Percentiles rank a stretch among this genome's conserved stretches.
Conservation (phyloP, 2,797 vertebrate genomes). For the Alouatta caraya region DNA sequence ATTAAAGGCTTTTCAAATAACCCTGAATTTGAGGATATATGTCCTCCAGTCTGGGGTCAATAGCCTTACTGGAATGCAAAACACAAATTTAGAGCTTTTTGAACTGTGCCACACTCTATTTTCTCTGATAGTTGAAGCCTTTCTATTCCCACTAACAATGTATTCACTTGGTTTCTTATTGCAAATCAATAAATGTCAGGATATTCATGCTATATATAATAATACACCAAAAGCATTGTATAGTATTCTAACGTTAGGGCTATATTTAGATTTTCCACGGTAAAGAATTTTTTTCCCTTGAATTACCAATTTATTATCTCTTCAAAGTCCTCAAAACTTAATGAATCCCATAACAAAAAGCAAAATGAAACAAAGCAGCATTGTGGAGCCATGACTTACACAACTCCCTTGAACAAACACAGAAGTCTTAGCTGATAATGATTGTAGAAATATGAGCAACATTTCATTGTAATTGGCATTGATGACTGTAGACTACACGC, state of each 20-base stretch:
- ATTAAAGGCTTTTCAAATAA: conserved; percentile 83
- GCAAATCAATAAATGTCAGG: conserved; percentile 74
- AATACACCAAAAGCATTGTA: conserved; percentile 67
- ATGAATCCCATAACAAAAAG: not conserved
- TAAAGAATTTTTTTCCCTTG: conserved; percentile 6
- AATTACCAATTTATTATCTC: conserved; percentile 29
- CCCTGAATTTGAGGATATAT: conserved; percentile 77
- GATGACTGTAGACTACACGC: conserved; percentile 15
- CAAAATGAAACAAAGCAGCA: not conserved
- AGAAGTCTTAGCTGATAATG: not conserved
- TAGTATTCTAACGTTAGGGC: conserved; percentile 53
- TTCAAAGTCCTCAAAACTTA: conserved; percentile 20
- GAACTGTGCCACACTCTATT: conserved; percentile 69
- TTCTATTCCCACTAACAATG: conserved; percentile 73
- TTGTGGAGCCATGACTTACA: conserved; percentile 45
- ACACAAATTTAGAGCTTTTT: conserved; percentile 73
- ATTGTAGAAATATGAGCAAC: conserved; percentile 56
- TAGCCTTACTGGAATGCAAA: conserved; percentile 79
- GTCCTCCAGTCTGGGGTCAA: conserved; percentile 76
- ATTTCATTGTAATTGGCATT: conserved; percentile 54
- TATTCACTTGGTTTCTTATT: conserved; percentile 73
- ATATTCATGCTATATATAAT: conserved; percentile 69
- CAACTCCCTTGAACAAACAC: conserved; percentile 13
- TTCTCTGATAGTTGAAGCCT: conserved; percentile 67
- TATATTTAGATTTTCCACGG: conserved; percentile 56